Conservation (phyloP, 92 coral and sea anemone genomes). For the Porites rus region DNA sequence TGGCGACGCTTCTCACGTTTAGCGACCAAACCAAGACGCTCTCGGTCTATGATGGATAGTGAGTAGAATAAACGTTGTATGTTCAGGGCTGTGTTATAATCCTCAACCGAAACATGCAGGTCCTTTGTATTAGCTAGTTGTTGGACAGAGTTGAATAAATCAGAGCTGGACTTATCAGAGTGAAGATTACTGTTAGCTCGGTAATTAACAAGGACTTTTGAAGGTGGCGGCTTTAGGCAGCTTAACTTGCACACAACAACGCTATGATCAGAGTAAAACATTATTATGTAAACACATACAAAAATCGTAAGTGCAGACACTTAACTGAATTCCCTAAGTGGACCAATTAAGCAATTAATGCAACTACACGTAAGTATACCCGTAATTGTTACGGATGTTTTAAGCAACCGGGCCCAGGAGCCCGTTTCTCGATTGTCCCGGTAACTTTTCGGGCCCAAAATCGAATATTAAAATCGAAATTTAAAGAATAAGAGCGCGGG, state of each 20-base stretch:
- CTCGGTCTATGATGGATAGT: background rate
- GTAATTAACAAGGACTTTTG: conserved; percentile 23
- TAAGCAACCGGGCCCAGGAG: no score
- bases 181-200: conserved; percentile 27
- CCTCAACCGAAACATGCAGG: background rate
- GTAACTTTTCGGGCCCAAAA: no score
- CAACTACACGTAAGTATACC: no score
- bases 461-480: no score
- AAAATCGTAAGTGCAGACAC: no score
- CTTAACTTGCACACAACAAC: conserved; percentile 30
- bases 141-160: background rate
- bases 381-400: no score
- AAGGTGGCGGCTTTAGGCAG: conserved; percentile 30
- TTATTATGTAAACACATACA: no score
- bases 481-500: no score
- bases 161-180: background rate
- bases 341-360: no score
- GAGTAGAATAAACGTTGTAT: background rate
- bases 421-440: no score
- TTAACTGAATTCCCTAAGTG: no score
- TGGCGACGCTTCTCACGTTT: no score
- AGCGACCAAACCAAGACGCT: background rate
- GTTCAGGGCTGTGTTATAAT: conserved; percentile 5
- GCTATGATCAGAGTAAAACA: conserved; percentile 31
- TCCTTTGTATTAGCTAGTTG: background rate